Evolutionary conservation across 2,888 invertebrate species (phyloP).

Genomic region (Tuberolachnus salignus): DNA sequence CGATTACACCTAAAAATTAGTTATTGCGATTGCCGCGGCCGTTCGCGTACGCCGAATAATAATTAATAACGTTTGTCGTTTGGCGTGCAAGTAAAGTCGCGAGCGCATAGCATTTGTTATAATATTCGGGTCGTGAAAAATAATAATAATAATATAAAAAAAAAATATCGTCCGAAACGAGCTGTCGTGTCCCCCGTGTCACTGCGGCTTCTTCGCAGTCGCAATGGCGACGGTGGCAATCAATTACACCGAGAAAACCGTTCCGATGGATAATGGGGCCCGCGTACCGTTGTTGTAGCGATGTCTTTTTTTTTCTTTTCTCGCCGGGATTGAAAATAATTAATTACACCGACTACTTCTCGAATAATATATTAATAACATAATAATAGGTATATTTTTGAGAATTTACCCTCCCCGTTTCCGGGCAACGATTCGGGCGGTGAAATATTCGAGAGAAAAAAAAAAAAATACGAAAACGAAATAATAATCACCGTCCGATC

Average conservation of each 20-base stretch:
- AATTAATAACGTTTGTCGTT: no score
- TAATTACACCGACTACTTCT: neutral
- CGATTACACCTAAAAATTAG: no score
- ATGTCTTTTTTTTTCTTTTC: constrained; percentile 19
- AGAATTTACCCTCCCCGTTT: neutral
- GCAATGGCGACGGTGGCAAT: neutral
- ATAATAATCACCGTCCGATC: no score
- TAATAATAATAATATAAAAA: no score
- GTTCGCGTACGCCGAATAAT: no score
- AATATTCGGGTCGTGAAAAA: constrained; percentile 28
- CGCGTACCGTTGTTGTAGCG: no score
- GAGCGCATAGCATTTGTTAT: neutral
- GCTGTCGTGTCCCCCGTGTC: neutral
- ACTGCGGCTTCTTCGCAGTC: neutral
- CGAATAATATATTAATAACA: neutral
- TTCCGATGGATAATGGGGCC: neutral
- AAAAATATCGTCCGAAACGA: constrained; percentile 31
- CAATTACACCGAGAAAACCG: constrained; percentile 24
- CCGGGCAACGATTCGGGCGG: no score
- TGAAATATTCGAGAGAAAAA: neutral
- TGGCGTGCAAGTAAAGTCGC: no score
- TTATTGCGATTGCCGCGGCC: no score
- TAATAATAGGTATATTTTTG: no score
- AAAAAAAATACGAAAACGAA: neutral
- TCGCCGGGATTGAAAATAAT: neutral